phyloP scores from a whole-genome alignment of 2,888 invertebrate species.

The Heliconius erato region DNA sequence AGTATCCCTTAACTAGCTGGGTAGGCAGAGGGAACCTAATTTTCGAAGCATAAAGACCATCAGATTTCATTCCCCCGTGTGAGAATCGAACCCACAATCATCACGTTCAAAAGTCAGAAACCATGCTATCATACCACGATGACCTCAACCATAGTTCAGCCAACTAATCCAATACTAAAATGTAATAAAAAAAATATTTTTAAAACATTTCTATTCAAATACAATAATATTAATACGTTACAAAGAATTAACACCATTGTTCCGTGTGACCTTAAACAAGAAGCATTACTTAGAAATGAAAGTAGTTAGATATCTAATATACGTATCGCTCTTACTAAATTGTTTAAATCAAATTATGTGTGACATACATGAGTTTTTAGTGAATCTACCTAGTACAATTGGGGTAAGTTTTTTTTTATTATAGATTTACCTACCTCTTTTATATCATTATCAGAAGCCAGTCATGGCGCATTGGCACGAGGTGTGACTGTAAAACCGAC shows the following conservation, averaged over 20 bases:
- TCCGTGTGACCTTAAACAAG: neutral
- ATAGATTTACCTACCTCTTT: too few relatives aligned
- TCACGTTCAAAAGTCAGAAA: neutral
- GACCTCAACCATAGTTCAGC: neutral
- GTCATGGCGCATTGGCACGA: too few relatives aligned
- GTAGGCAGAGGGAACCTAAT: too few relatives aligned
- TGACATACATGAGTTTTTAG: slow-evolving; percentile 36
- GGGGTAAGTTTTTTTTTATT: slow-evolving; percentile 39
- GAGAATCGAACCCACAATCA: neutral
- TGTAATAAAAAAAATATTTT: neutral
- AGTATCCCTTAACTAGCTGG: too few relatives aligned
- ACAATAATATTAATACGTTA: slow-evolving; percentile 30
- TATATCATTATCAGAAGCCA: too few relatives aligned
- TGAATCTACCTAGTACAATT: slow-evolving; percentile 40
- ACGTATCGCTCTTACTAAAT: slow-evolving; percentile 24
- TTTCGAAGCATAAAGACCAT: too few relatives aligned
- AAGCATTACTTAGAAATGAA: slow-evolving; percentile 36
- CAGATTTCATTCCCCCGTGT: too few relatives aligned
- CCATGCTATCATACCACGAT: neutral
- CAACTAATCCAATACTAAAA: neutral
- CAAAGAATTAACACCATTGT: slow-evolving; percentile 18
- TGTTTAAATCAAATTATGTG: slow-evolving; percentile 30
- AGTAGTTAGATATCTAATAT: slow-evolving; percentile 25
- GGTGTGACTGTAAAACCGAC: too few relatives aligned
- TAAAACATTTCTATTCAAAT: slow-evolving; percentile 22